These are phyloP conservation scores for Sceloporus undulatus DNA, from an alignment of 2,113 vertebrate species.

Conservation along the genomic window DNA sequence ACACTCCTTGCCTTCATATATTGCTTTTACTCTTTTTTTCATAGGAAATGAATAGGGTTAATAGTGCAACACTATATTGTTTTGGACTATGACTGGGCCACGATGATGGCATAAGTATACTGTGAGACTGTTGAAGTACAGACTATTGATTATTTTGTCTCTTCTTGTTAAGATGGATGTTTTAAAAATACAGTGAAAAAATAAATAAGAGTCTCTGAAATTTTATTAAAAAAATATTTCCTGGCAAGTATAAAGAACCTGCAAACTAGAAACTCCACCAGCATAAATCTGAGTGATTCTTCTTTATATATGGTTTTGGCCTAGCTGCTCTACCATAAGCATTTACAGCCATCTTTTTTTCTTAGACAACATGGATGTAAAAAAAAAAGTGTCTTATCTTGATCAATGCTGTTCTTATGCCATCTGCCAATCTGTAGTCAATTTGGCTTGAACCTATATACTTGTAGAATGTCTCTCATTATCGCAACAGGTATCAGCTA, in stretches of 20 bases:
- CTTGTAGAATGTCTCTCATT: background rate
- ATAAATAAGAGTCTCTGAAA: too few relatives aligned
- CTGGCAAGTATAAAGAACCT: background rate
- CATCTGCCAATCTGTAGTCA: conserved; percentile 1
- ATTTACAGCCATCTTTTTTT: background rate
- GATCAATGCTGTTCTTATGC: background rate
- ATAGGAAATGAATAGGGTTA: too few relatives aligned
- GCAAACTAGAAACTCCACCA: background rate
- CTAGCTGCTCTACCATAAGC: background rate
- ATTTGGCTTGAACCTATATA: background rate
- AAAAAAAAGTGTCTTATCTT: background rate
- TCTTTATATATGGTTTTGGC: background rate
- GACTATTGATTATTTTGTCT: background rate
- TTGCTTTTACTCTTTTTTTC: too few relatives aligned
- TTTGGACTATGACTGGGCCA: background rate
- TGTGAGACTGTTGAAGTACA: background rate
- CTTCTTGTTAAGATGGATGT: background rate
- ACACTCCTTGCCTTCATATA: too few relatives aligned
- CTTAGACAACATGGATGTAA: background rate
- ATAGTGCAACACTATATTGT: background rate
- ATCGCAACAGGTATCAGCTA: background rate
- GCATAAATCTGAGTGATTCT: background rate
- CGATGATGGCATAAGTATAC: background rate
- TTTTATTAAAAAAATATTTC: background rate
- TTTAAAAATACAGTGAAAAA: too few relatives aligned